These are phyloP conservation scores for Sarcophaga rosellei DNA, from an alignment of 2,888 invertebrate genomes.

Conservation along the genomic window DNA sequence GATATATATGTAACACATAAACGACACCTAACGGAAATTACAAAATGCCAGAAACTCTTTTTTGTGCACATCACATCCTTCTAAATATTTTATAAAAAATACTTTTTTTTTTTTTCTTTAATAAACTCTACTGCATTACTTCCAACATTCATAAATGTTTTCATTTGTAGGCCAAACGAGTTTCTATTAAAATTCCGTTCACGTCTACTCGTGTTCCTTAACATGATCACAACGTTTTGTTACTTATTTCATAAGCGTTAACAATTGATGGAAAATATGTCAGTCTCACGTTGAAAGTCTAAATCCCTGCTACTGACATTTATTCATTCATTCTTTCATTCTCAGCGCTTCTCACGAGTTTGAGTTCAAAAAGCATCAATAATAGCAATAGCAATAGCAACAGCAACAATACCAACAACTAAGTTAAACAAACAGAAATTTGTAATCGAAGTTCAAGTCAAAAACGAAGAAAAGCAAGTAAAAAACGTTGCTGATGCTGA, in stretches of 20 bases:
- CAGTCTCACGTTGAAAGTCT: slow-evolving; percentile 50
- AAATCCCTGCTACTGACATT: slow-evolving; percentile 38
- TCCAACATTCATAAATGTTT: not conserved
- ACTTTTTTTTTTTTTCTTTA: not conserved
- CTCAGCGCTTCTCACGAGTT: slow-evolving; percentile 59
- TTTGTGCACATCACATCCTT: not conserved
- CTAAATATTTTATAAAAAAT: not conserved
- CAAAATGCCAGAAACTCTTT: not conserved
- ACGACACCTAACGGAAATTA: not conserved
- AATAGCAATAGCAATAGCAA: not conserved
- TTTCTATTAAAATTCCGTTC: not conserved
- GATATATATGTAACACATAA: too few species aligned
- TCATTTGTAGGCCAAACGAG: slow-evolving; percentile 3
- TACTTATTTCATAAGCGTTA: slow-evolving; percentile 47
- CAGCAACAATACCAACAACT: slow-evolving; percentile 7
- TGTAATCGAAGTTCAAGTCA: slow-evolving; percentile 47
- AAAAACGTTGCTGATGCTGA: slow-evolving; percentile 11
- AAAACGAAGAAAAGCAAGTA: slow-evolving; percentile 12
- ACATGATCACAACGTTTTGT: slow-evolving; percentile 48
- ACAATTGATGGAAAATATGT: slow-evolving; percentile 52
- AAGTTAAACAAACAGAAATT: slow-evolving; percentile 51
- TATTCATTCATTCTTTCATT: slow-evolving; percentile 32
- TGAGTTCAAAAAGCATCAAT: slow-evolving; percentile 17
- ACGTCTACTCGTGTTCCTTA: slow-evolving; percentile 9
- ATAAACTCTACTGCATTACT: not conserved